Base-by-base conservation (phyloP, 2,113 vertebrate genomes). In the Anhinga anhinga region DNA sequence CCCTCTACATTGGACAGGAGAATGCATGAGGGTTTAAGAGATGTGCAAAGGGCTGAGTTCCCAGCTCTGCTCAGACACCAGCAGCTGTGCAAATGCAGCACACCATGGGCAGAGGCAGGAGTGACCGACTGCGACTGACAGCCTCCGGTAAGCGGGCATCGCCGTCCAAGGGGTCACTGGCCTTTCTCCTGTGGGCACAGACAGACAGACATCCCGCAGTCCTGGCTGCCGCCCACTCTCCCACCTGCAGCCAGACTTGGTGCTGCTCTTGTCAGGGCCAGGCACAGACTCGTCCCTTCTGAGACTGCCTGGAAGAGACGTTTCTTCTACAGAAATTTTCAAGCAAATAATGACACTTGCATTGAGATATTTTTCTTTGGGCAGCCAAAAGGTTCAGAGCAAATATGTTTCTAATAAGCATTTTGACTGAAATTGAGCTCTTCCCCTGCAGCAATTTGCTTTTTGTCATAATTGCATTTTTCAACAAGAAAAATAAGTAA, bases 381-480 rank as follows among this genome's bases (percentile, higher is more conserved):
- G 90, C 65, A 71, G 52, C 0, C 2, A 88, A 87, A 91, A 80
- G 52, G 69, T 93, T 90, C 32, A 44, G 85, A 96, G 52, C 53
- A 79, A 91, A 87, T 91, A 82, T 7, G 47, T 36, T 93, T 93
- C 93, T 93, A 90, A 93, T 87, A 91, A 76, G n/a, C 70, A 84
- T 92, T 95, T 93, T 84, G 70, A 71, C 73, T 76, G 88, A 87
- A 97, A 90, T 79, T 27, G 74, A 94, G 85, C 78, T 94, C 65
- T 90, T 76, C 52, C 82, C 73, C 81, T 40, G 16, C 67, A 61
- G 84, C 82, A 71, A 85, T 82, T 76, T 62, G 76, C 78, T 88
- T 73, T 87, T 78, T 63, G 62, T 85, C 71, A 47, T 91, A 82
- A 93, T 89, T 89, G 34, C 56, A 5, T 52, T 95, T 94, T 93